phyloP scores from a whole-genome alignment of 2,113 vertebrate species.

The Poeciliopsis retropinna region DNA sequence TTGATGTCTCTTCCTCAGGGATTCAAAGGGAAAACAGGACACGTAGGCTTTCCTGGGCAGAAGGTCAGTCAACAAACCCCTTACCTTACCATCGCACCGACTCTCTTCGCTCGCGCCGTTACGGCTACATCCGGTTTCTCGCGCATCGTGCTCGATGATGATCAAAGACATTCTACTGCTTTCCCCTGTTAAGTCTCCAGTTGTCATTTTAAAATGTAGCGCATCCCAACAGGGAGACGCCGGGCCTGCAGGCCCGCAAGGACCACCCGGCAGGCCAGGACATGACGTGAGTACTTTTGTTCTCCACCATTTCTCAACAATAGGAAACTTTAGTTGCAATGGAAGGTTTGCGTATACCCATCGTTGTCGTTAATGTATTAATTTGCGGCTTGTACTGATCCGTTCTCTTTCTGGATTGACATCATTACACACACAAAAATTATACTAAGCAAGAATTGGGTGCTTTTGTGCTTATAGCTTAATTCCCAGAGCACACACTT shows the following conservation, averaged over 20 bases:
- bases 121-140: neutral
- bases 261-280: conserved; percentile 84
- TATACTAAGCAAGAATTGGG: too few species aligned
- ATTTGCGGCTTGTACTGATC: neutral
- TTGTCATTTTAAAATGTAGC: neutral
- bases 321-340: neutral
- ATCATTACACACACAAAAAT: too few species aligned
- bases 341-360: neutral
- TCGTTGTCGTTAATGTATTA: neutral
- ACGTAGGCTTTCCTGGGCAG: conserved; percentile 76
- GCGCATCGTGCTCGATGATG: conserved; percentile 1
- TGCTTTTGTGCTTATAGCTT: too few species aligned
- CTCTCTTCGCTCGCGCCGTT: conserved; percentile 5
- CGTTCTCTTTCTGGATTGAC: neutral
- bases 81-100: conserved; percentile 24
- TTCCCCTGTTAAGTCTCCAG: neutral
- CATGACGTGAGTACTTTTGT: conserved; percentile 81
- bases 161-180: conserved; percentile 1
- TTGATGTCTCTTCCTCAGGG: conserved; percentile 71
- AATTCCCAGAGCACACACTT: too few species aligned
- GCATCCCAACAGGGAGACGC: conserved; percentile 84
- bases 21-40: conserved; percentile 79
- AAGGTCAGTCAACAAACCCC: conserved; percentile 68
- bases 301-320: neutral
- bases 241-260: conserved; percentile 87